Base-by-base conservation (phyloP, 2,797 vertebrate genomes). In the Micromesistius poutassou region DNA sequence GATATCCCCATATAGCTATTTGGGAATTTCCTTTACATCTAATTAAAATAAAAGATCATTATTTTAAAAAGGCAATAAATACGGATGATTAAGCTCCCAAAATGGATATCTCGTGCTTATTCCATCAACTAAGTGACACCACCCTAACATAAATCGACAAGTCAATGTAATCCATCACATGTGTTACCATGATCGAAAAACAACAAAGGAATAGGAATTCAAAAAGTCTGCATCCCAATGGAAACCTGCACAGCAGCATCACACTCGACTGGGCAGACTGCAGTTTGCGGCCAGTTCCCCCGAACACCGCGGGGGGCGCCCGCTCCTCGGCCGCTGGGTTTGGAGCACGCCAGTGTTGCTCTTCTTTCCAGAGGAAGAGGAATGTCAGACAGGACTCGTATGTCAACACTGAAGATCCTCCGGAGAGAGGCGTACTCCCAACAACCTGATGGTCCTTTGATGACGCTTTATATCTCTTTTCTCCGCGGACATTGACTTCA, bases 381-480 rank as follows among this genome's bases (percentile, higher is more conserved):
- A 91, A 87, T 87, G 87, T 89, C 85, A 33, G 84, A 55, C 55
- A 25, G 81, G 85, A 87, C 87, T 91, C 86, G 83, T 90, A 89
- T 92, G 92, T 91, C 90, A 92, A 92, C 90, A 91, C 90, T 90
- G 88, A 91, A 85, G 85, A 82, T 89, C 87, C 86, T 86, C 87
- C 83, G 78, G 86, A 89, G 89, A 92, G 86, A 92, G 86, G 81
- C 81, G 88, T 73, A 84, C 76, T 76, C 80, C 78, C 79, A 78
- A 80, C 9, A 80, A 80, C 71, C 80, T 30, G 74, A 78, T 85
- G 81, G 71, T 73, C 80, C 79, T 84, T 80, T 83, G 81, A 84
- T 75, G 72, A 79, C 10, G 31, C 36, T 78, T 82, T 82, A 33
- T 78, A 77, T 28, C 40, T 5, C 42, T 38, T 77, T 31, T 6